Conservation (phyloP, 2,888 invertebrate genomes). For the Nomada flava region DNA sequence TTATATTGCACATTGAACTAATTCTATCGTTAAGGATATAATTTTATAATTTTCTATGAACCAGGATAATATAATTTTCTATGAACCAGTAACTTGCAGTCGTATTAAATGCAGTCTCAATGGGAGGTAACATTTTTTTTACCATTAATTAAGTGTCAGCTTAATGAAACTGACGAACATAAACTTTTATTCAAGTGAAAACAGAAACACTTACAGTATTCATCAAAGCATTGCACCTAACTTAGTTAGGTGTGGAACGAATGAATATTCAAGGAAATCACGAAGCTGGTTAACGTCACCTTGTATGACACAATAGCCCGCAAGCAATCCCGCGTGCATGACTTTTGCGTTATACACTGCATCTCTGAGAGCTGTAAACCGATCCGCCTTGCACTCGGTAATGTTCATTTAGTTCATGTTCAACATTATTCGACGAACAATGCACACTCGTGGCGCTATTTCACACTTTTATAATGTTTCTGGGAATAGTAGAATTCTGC, state of each 20-base stretch:
- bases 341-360: conserved; percentile 59
- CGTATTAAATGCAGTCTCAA: neutral
- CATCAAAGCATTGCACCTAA: conserved; percentile 29
- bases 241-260: conserved; percentile 3
- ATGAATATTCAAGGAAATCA: conserved; percentile 58
- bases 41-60: too few relatives aligned
- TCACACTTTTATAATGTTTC: neutral
- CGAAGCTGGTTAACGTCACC: conserved; percentile 37
- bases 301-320: conserved; percentile 35
- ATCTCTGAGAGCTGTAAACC: conserved; percentile 54
- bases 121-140: neutral
- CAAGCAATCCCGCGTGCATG: conserved; percentile 44
- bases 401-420: conserved; percentile 39
- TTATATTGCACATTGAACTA: too few relatives aligned
- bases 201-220: conserved; percentile 37
- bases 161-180: too few relatives aligned
- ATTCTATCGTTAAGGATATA: too few relatives aligned
- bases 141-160: neutral
- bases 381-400: conserved; percentile 18
- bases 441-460: neutral
- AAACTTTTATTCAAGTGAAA: neutral
- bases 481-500: neutral
- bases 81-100: too few relatives aligned
- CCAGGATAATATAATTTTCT: too few relatives aligned
- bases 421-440: conserved; percentile 45